Base-by-base conservation (phyloP, 2,888 invertebrate genomes). In the Rutpela maculata region DNA sequence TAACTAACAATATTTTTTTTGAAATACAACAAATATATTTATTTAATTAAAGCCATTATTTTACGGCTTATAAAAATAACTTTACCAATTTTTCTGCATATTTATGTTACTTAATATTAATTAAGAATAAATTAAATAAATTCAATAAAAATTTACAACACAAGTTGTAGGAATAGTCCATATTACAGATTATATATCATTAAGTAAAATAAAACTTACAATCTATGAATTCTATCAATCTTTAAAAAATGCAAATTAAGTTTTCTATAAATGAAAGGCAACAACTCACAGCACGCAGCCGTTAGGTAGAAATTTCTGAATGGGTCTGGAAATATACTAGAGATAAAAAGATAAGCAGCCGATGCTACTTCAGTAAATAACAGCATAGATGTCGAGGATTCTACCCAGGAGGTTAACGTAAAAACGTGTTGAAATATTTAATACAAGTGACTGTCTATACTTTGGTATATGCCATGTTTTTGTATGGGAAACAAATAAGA, bases 361-460 rank as follows among this genome's bases (percentile, higher is more conserved):
- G 50, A n/a, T 50, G 50, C 50, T 50, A 50, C 50, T 50, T 50
- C n/a, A 50, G 50, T 50, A 50, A 68, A 68, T 68, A 68, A 68
- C 68, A 50, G 5, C 4, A 19, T 22, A 11, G n/a, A 68, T 62
- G 43, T 60, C 62, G 43, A 1, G 43, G 43, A 63, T 50, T 19
- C 50, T 7, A 31, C 60, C 35, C 71, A 59, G 71, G 17, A 63
- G 62, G 43, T 62, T 72, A 18, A 19, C 17, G n/a, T 43, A 63
- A 62, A 72, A 63, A 62, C 63, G 18, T 43, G 59, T 18, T 60
- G 63, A 63, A 71, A 71, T 71, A 71, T 71, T 59, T 71, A 59
- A 71, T 60, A 60, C 60, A 59, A 70, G 57, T 67, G 17, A 55
- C 68, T 38, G 50, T 18, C 59, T 56, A 56, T 56, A 18, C 18